Conservation (phyloP, 2,113 vertebrate species). For the Oxyruncus cristatus region DNA sequence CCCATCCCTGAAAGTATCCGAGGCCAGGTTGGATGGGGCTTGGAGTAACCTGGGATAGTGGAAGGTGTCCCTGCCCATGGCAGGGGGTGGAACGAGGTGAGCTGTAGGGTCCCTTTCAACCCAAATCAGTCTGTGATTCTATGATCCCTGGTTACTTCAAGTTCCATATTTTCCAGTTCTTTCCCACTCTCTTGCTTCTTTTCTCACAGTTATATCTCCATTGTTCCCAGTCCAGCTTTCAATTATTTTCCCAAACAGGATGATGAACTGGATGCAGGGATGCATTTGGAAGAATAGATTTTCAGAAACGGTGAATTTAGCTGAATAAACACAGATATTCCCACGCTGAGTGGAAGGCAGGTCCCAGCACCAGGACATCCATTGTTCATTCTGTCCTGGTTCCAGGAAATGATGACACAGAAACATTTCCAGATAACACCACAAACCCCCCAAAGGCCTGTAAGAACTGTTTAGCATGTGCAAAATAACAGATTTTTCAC, state of each 20-base stretch:
- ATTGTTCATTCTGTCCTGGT: accelerated
- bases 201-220: background rate
- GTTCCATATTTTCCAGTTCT: background rate
- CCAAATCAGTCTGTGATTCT: background rate
- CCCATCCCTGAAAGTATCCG: background rate
- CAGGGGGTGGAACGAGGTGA: too few relatives aligned
- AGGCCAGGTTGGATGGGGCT: background rate
- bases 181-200: background rate
- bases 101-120: background rate
- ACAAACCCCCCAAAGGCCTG: background rate
- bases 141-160: too few relatives aligned
- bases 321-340: background rate
- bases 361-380: background rate
- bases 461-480: background rate
- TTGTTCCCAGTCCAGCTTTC: background rate
- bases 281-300: background rate
- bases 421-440: background rate
- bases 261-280: background rate
- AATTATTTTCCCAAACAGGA: background rate
- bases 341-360: background rate
- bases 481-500: background rate
- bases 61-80: background rate
- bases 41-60: background rate
- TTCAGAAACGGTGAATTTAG: background rate
- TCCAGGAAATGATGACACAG: background rate